Conservation (phyloP, 2,113 vertebrate species). For the Paracanthobrama guichenoti region DNA sequence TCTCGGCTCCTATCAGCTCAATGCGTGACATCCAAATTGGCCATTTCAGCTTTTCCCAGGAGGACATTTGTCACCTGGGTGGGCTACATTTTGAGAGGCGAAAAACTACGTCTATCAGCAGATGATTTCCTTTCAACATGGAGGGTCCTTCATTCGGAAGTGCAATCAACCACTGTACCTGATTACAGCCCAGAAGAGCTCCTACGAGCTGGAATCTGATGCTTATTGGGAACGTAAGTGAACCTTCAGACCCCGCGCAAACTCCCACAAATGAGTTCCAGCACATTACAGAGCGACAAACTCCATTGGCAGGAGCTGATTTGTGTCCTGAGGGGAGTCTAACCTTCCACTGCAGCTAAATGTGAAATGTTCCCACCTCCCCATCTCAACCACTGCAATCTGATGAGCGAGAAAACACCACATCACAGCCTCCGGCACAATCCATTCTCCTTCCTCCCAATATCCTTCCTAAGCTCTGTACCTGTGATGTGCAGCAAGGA, state of each 20-base stretch:
- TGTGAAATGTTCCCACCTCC: slow-evolving; percentile 40
- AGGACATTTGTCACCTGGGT: slow-evolving; percentile 28
- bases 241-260: neutral
- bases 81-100: slow-evolving; percentile 19
- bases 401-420: slow-evolving; percentile 51
- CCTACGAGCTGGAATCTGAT: slow-evolving; percentile 22
- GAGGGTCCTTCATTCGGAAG: slow-evolving; percentile 24
- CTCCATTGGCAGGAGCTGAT: slow-evolving; percentile 52
- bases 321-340: slow-evolving; percentile 47
- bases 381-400: slow-evolving; percentile 45
- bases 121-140: slow-evolving; percentile 36
- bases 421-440: slow-evolving; percentile 54
- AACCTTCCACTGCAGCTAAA: slow-evolving; percentile 54
- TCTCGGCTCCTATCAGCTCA: slow-evolving; percentile 25
- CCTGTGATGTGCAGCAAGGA: slow-evolving; percentile 3
- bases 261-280: slow-evolving; percentile 18
- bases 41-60: slow-evolving; percentile 31
- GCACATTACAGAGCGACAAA: slow-evolving; percentile 43
- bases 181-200: slow-evolving; percentile 22
- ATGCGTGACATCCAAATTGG: slow-evolving; percentile 41
- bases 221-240: slow-evolving; percentile 35
- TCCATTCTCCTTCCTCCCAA: slow-evolving; percentile 26
- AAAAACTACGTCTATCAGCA: slow-evolving; percentile 24
- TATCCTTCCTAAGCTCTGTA: slow-evolving; percentile 36
- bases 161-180: slow-evolving; percentile 45